Conservation (phyloP, 2,113 vertebrate genomes). For the Microtus ochrogaster region DNA sequence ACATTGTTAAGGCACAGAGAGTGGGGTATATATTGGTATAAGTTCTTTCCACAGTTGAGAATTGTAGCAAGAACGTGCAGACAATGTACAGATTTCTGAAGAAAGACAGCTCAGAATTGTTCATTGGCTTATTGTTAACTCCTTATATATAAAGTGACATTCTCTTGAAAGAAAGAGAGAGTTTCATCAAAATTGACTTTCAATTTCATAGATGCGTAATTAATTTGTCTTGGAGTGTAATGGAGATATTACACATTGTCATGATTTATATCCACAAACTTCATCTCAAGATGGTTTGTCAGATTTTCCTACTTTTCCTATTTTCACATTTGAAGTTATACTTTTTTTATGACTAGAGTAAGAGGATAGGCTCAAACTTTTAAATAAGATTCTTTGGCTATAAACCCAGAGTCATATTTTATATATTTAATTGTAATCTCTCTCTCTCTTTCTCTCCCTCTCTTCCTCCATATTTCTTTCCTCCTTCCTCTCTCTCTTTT, state of each 20-base stretch:
- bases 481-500: too few relatives aligned
- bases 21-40: not conserved
- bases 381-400: constrained; percentile 35
- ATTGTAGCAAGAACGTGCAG: not conserved
- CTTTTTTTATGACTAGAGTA: constrained; percentile 49
- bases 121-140: constrained; percentile 46
- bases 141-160: constrained; percentile 56
- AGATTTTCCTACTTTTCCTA: constrained; percentile 68
- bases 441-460: too few relatives aligned
- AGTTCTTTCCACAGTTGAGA: not conserved
- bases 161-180: constrained; percentile 63
- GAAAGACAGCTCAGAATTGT: not conserved
- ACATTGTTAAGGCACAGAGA: not conserved
- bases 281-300: constrained; percentile 64
- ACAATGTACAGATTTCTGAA: not conserved
- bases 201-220: constrained; percentile 66
- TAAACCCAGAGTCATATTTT: not conserved
- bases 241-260: constrained; percentile 69
- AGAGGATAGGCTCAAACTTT: constrained; percentile 20
- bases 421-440: not conserved
- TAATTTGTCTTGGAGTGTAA: constrained; percentile 74
- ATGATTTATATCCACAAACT: constrained; percentile 78
- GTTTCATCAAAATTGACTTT: constrained; percentile 72
- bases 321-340: constrained; percentile 67
- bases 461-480: not conserved